These are phyloP conservation scores for Petrolisthes manimaculis DNA, from an alignment of 2,888 invertebrate species.

Conservation along the genomic window DNA sequence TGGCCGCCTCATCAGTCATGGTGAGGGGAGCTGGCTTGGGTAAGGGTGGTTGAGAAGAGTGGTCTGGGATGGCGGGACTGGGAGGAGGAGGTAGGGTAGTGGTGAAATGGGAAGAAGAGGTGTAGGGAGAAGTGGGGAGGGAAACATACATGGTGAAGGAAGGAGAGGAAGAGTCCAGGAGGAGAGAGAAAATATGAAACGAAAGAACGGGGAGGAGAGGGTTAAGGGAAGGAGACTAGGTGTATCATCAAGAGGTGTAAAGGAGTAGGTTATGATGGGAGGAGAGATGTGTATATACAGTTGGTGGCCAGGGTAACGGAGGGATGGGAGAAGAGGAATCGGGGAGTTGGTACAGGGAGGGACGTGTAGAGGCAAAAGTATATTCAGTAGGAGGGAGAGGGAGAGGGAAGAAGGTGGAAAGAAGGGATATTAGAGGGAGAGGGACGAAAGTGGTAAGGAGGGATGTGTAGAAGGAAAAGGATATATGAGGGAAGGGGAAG, in stretches of 20 bases:
- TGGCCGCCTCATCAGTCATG: no score
- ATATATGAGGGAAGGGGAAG: no score
- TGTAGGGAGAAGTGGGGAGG: not conserved
- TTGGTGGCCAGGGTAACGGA: not conserved
- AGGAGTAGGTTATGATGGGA: not conserved
- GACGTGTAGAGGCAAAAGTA: not conserved
- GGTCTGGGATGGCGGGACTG: not conserved
- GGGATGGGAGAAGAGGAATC: not conserved
- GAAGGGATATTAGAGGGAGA: not conserved
- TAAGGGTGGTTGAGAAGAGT: not conserved
- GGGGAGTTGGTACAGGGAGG: no score
- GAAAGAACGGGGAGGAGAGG: not conserved
- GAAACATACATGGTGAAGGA: not conserved
- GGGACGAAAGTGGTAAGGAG: not conserved
- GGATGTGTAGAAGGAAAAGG: no score
- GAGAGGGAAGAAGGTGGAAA: not conserved
- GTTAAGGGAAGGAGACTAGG: not conserved
- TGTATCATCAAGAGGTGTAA: not conserved
- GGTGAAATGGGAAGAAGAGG: not conserved
- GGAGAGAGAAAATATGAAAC: not conserved
- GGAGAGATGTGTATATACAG: no score
- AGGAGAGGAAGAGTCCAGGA: not conserved
- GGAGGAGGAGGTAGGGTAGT: not conserved
- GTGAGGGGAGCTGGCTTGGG: not conserved
- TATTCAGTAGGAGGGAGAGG: not conserved